phyloP scores from a whole-genome alignment of 2,888 invertebrate genomes.

The Drosophila anomalata region DNA sequence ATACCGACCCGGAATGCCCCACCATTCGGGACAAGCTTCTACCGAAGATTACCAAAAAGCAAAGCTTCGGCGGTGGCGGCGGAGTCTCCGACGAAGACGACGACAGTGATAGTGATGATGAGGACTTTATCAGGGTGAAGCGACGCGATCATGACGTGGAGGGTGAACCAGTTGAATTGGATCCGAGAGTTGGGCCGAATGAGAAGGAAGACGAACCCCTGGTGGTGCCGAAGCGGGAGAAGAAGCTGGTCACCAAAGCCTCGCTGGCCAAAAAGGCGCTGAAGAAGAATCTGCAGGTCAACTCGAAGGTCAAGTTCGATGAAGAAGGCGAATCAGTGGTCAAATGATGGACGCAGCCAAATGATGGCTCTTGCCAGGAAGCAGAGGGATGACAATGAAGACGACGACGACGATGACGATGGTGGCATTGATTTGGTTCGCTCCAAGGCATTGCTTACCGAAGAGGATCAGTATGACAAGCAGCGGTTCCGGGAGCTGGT shows the following conservation, averaged over 20 bases:
- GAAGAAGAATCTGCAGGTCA: constrained; percentile 93
- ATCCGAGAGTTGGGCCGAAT: background rate
- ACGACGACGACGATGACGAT: constrained; percentile 84
- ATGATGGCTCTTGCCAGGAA: constrained; percentile 89
- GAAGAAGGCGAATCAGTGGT: constrained; percentile 92
- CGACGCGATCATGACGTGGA: constrained; percentile 86
- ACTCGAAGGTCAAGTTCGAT: constrained; percentile 93
- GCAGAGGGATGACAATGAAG: constrained; percentile 35
- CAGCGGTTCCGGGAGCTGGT: constrained; percentile 91
- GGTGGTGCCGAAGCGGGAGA: constrained; percentile 84
- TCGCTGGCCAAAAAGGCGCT: constrained; percentile 94
- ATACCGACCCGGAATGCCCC: background rate
- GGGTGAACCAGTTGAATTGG: constrained; percentile 63
- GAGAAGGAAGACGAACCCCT: constrained; percentile 36
- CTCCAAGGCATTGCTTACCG: constrained; percentile 90
- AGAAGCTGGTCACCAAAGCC: constrained; percentile 91
- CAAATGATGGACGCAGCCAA: constrained; percentile 87
- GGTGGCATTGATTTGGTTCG: constrained; percentile 93
- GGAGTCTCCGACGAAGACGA: constrained; percentile 50
- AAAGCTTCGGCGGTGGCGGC: constrained; percentile 48
- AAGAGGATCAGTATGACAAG: constrained; percentile 95
- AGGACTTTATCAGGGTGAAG: constrained; percentile 88
- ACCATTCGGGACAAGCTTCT: background rate
- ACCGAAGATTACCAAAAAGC: constrained; percentile 26
- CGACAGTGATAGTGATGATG: constrained; percentile 84